Conservation (phyloP, 2,888 invertebrate species). For the Eupithecia vulgata region DNA sequence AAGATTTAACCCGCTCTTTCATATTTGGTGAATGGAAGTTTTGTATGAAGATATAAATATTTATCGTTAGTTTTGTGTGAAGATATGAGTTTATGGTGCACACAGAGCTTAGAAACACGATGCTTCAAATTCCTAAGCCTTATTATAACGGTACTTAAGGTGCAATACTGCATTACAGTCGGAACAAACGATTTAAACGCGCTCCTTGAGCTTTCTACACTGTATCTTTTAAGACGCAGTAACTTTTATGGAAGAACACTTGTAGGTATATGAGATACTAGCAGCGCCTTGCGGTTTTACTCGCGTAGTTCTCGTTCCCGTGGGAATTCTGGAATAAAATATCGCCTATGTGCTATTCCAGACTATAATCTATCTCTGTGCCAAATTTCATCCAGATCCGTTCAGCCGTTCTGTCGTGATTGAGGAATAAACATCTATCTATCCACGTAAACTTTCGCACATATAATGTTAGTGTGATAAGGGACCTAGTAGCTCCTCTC, state of each 20-base stretch:
- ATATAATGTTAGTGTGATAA: no score
- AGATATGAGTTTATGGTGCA: not conserved
- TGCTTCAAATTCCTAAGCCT: not conserved
- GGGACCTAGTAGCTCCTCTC: not conserved
- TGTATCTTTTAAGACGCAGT: not conserved
- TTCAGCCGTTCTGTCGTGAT: no score
- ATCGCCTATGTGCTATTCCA: no score
- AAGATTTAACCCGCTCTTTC: not conserved
- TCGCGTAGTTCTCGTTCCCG: no score
- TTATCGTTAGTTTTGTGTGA: conserved; percentile 1
- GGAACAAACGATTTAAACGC: not conserved
- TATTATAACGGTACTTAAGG: conserved; percentile 34
- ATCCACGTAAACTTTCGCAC: no score
- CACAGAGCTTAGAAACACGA: conserved; percentile 1
- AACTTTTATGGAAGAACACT: not conserved
- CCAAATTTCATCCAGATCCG: no score
- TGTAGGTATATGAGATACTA: not conserved
- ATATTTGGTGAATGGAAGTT: not conserved
- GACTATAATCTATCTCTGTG: no score
- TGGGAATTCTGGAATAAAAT: no score
- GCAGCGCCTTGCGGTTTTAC: no score
- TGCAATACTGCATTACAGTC: conserved; percentile 23
- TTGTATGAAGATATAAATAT: conserved; percentile 6
- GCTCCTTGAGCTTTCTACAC: not conserved
- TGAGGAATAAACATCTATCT: no score